These are phyloP conservation scores for Falco biarmicus DNA, from an alignment of 2,797 vertebrate species.

Conservation along the genomic window DNA sequence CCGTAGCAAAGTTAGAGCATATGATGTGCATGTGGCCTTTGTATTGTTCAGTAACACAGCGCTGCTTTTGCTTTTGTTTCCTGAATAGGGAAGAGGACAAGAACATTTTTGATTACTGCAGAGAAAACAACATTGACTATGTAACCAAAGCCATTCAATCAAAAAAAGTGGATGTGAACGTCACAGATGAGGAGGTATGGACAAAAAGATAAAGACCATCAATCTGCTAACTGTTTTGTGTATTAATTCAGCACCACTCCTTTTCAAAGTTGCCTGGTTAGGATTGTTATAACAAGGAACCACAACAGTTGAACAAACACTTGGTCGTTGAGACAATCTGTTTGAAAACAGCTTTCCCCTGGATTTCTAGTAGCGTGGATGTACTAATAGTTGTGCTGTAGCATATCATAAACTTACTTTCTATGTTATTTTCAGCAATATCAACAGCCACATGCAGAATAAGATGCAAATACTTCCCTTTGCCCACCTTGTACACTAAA, in stretches of 20 bases:
- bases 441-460: not conserved
- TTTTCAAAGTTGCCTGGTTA: not conserved
- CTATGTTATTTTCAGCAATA: not conserved
- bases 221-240: not conserved
- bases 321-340: not conserved
- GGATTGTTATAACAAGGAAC: not conserved
- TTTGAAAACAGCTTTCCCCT: not conserved
- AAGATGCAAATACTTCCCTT: not conserved
- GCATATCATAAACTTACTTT: not conserved
- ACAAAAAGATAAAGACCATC: conserved; percentile 17
- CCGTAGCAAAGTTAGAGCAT: not conserved
- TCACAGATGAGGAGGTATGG: conserved; percentile 94
- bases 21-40: conserved; percentile 10
- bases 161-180: conserved; percentile 90
- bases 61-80: conserved; percentile 52
- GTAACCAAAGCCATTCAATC: conserved; percentile 89
- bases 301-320: not conserved
- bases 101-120: conserved; percentile 98
- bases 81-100: conserved; percentile 94
- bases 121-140: conserved; percentile 95
- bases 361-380: not conserved
- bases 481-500: not conserved
- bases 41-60: conserved; percentile 29
- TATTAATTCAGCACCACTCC: not conserved
- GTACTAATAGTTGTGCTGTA: not conserved